Base-by-base conservation (phyloP, 2,113 vertebrate species). In the Larimichthys crocea region DNA sequence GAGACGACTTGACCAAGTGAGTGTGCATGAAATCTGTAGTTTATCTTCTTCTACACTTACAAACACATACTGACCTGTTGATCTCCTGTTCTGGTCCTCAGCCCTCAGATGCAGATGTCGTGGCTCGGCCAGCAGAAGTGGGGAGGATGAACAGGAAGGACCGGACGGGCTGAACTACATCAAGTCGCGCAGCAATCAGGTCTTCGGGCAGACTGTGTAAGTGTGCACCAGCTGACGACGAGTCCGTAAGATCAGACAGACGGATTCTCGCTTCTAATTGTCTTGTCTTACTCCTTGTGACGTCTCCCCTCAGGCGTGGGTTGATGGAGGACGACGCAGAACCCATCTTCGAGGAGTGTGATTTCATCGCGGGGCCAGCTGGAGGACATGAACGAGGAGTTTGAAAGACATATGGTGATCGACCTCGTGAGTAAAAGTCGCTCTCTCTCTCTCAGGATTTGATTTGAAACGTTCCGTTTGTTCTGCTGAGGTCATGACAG, bases 291-390 rank as follows among this genome's bases (percentile, higher is more conserved):
- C 15, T 49, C 3, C 40, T 20, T 1, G 49, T 29, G 14, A 20
- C 7, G 0, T 63, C 70, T 44, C 19, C 69, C 16, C 0, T 40
- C 46, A 99, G 98, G 73, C 98, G 98, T 52, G 98, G 98, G 74
- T 95, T 99, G 88, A 99, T 99, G 98, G 98, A 99, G 91, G 98
- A 99, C 89, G 98, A 99, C 14, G 98, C 98, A 2, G 98, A 99
- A 94, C 98, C 98, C 64, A 99, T 99, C 93, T 99, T 99, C 82
- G 98, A 99, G 92, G 98, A 99, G 98, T 99, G 75, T 99, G 98
- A 99, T 99, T 98, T 99, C 98, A 61, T 99, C 98, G 55, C 96
- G 98, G 69, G 97, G 98, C 72, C 98, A 99, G 77, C 94, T 99
- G 92, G 98, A 99, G 91, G 98, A 99, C 85, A 99, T 99, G 98